Evolutionary conservation across 1,140 invertebrate species (phyloP), one percentile per base, ranked within the genome.

Genomic region (Aphelinus certus): DNA sequence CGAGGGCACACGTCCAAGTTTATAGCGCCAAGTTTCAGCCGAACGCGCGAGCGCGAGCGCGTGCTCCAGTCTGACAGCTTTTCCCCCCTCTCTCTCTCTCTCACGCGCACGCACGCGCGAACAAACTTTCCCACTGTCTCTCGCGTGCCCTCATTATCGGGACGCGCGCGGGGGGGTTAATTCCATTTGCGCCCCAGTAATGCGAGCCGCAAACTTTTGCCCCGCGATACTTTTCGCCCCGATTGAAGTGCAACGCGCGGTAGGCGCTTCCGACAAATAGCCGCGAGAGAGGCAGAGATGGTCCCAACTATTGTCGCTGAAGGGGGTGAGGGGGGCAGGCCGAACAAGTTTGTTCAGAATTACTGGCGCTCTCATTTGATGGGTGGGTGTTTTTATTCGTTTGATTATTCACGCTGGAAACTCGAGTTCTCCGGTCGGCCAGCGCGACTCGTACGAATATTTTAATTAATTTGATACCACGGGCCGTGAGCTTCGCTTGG

Each of bases 11-110:
- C 66, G 73, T 66, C 7, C 51, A 69, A 74, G 65, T 74, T 74
- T 69, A 75, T 57, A 67, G 45, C 71, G 66, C 60, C 5, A 75
- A 75, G 61, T 69, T 75, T 75, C 58, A 65, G 53, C 60, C 42
- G 56, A 42, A 26, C 26, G 26, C 26, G 26, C 26, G 26, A 26
- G 26, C 51, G 51, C 47, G 57, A 51, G 58, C 63, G 9, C 51
- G 51, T 26, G 64, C 63, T 53, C 51, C 53, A 66, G 60, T 51
- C 56, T 70, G 66, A 70, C 73, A 75, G 73, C 73, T 70, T 74
- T 74, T 68, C 65, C 63, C 65, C 63, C 51, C 65, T 26, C 63
- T 53, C 6, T 49, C 7, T 55, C 46, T 69, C 46, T 7, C 49
- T 43, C 4, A 48, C 7, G 43, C 7, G 5, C 2, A 46, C 46